Percentiles rank a stretch among this genome's conserved stretches.
phyloP scores from a whole-genome alignment of 2,888 invertebrate genomes.

The Vanessa cardui region DNA sequence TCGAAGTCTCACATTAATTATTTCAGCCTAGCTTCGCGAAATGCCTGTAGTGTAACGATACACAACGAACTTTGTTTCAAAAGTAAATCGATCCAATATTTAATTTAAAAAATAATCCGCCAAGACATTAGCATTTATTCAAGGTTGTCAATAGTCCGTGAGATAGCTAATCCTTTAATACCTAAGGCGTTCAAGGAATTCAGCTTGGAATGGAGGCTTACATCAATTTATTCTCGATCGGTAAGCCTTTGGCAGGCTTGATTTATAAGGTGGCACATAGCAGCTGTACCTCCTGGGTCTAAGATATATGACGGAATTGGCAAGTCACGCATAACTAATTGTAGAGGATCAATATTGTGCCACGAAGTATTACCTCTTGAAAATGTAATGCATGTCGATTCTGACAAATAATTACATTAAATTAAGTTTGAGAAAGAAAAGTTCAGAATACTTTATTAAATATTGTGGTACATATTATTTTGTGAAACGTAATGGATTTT shows the following conservation, averaged over 20 bases:
- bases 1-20: no score
- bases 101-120: no score
- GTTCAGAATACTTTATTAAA: no score
- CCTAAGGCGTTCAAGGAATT: constrained; percentile 9
- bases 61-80: no score
- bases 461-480: no score
- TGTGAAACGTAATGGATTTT: no score
- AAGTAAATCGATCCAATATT: neutral
- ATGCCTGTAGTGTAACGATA: no score
- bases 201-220: constrained; percentile 18
- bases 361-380: neutral
- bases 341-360: constrained; percentile 4
- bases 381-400: no score
- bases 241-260: constrained; percentile 28
- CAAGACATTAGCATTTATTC: neutral
- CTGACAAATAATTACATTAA: no score
- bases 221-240: constrained; percentile 28
- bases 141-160: neutral
- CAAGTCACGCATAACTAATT: constrained; percentile 23
- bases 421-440: no score
- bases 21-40: no score
- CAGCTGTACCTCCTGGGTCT: constrained; percentile 22
- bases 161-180: constrained; percentile 8
- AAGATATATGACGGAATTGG: constrained; percentile 29
- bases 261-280: constrained; percentile 35